Evolutionary conservation across 2,888 invertebrate genomes (phyloP), one percentile per base, ranked within the genome.

Genomic region (Leptinotarsa juncta): DNA sequence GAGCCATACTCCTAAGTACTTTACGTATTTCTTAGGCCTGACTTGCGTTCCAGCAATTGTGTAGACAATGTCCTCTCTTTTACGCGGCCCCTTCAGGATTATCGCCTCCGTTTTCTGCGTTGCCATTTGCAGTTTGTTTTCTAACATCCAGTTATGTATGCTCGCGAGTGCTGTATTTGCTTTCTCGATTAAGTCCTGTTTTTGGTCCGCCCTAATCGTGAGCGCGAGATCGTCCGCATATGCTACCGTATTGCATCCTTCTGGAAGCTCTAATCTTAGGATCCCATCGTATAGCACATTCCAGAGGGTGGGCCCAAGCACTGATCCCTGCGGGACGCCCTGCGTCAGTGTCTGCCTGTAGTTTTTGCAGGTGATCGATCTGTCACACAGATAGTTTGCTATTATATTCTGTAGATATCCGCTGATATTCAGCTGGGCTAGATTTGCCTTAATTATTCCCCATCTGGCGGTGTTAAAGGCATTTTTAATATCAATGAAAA

Each of bases 191-290:
- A 71, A 62, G 20, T 71, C 48, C 16, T 26, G 55, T 16, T 68
- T 50, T 15, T 18, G 42, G 15, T 26, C 32, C 26, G 73, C 73
- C 42, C 20, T 65, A 15, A 71, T 62, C 3, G 67, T 23, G 14
- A 77, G 10, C 1, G 67, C 57, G 14, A 77, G 62, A 23, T 77
- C 75, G 42, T 77, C 77, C 15, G 73, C 77, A 51, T 65, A 77
- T 14, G 53, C 75, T 15, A 75, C 23, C 3, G 60, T 15, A 4
- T n/a, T 12, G 14, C 26, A 53, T 16, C 65, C 71, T 5, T 60
- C 67, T 26, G 71, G 32, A 16, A 71, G 42, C 12, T 65, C 20
- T 1, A 65, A 23, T 1, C 65, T 60, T 14, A 72, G 20, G 12
- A 75, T 20, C 10, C 23, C 65, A 42, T 69, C 71, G 23, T 75